phyloP scores from a whole-genome alignment of 2,113 vertebrate genomes.

The Argyrosomus japonicus region DNA sequence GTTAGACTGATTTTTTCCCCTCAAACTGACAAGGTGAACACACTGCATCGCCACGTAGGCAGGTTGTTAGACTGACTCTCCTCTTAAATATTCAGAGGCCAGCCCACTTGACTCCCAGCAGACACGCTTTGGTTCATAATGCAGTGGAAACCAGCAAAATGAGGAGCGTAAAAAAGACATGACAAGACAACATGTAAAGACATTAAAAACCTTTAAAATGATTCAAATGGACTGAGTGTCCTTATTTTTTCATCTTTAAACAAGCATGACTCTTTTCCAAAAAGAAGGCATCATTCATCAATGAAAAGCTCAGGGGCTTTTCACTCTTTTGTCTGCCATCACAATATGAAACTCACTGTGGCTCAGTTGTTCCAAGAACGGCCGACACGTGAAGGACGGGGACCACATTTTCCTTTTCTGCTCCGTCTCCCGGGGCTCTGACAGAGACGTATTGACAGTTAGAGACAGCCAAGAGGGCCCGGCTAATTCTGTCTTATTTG shows the following conservation, averaged over 20 bases:
- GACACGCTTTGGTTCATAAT: constrained; percentile 28
- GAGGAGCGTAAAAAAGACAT: background rate
- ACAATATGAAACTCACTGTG: constrained; percentile 64
- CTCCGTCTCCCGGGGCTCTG: constrained; percentile 59
- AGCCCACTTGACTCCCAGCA: constrained; percentile 14
- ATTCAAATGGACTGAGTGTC: background rate
- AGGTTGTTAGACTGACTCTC: constrained; percentile 9
- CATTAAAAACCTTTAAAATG: background rate
- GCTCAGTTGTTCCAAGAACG: constrained; percentile 51
- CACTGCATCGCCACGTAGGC: constrained; percentile 12
- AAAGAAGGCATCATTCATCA: background rate
- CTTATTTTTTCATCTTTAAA: background rate
- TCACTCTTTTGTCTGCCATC: background rate
- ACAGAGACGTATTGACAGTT: constrained; percentile 51
- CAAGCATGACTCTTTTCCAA: background rate
- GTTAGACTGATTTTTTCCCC: constrained; percentile 12
- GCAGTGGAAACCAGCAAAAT: background rate
- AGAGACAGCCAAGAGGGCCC: constrained; percentile 13
- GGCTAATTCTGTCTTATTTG: constrained; percentile 46
- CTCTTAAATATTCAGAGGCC: constrained; percentile 39
- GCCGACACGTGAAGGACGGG: constrained; percentile 51
- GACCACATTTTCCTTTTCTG: constrained; percentile 59
- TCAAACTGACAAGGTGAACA: constrained; percentile 34
- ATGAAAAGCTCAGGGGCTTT: background rate
- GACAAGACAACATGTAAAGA: background rate